Evolutionary conservation across 2,888 invertebrate species (phyloP), one percentile per base, ranked within the genome.

Genomic region (Synergus umbraculus): DNA sequence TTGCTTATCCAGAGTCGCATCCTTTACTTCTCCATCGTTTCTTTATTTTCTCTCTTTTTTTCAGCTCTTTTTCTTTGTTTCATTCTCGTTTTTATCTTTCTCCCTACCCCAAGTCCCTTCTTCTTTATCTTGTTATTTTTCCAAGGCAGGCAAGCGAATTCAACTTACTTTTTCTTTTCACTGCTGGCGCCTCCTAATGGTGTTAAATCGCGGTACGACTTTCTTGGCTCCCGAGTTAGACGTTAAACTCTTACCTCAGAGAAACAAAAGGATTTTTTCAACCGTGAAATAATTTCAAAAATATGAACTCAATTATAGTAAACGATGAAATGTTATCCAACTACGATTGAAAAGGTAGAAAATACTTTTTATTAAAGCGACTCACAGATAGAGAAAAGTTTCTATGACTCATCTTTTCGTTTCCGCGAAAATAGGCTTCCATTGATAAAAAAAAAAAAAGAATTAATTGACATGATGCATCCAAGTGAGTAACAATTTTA

Each of bases 1-100:
- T 84, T 85, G 86, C 86, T 86, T 86, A 85, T 83, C 86, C 85
- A 82, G 85, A 82, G 82, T 79, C 79, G 79, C 83, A 83, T 77
- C 63, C 64, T 44, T 78, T 79, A 60, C 73, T 83, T 76, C 77
- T 79, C 67, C 80, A 79, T 78, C 80, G 81, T 80, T 82, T 29
- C 79, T 80, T 81, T 80, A 67, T 78, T 77, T 80, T 76, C 79
- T 78, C 58, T 76, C 60, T 60, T 22, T 60, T 60, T 60, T 60
- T 60, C 60, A 60, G 9, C 22, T 60, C 79, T 76, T 78, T 69
- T 63, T 58, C n/a, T 79, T 82, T 69, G 29, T 58, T 69, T 82
- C 83, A 73, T 81, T 79, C 77, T 78, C 77, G 66, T 78, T 79
- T 80, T 79, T 46, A 80, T 79, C 41, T 54, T 76, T 41, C 78